Evolutionary conservation across 2,888 invertebrate genomes (phyloP), one percentile per base, ranked within the genome.

Genomic region (Emmelina monodactyla): DNA sequence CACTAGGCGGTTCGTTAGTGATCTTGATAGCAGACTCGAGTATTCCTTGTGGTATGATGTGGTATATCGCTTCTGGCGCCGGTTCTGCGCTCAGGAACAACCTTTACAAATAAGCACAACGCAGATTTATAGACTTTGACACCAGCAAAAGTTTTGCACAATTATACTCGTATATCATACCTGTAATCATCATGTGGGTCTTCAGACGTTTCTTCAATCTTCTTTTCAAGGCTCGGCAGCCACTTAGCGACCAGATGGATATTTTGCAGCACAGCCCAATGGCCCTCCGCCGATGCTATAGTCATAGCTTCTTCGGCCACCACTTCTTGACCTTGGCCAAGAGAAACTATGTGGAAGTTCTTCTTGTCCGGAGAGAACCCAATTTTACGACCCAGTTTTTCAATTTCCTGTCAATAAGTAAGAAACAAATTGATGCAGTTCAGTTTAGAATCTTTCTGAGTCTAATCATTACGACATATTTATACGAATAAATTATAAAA

Each of bases 211-310:
- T 90, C 87, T 62, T 96, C 96, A 83, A 96, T 88, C 63, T 91
- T 92, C 71, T 96, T 96, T 60, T 97, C 97, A 12, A 97, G 76
- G 0, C 84, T 85, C 0, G 91, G 67, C n/a, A 97, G 73, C 96
- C 97, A 97, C 47, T 84, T 90, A 14, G 88, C 87, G 0, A 97
- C 96, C 41, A 97, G 82, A 71, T 97, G 97, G 38, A 97, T 88
- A 62, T 97, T 97, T 80, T 96, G 89, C 30, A 97, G 71, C 38
- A 97, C 91, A 12, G 96, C 95, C 97, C 97, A 97, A 53, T 96
- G 91, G 0, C 96, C 96, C 22, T 85, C 58, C 25, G 66, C 73
- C 0, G 91, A 84, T 0, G 94, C 91, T 1, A 87, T 56, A 31
- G 88, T 87, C 85, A 97, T 89, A 0, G 94, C 92, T 44, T 85